Base-by-base conservation (phyloP, 2,797 vertebrate genomes). In the Pseudopleuronectes americanus region DNA sequence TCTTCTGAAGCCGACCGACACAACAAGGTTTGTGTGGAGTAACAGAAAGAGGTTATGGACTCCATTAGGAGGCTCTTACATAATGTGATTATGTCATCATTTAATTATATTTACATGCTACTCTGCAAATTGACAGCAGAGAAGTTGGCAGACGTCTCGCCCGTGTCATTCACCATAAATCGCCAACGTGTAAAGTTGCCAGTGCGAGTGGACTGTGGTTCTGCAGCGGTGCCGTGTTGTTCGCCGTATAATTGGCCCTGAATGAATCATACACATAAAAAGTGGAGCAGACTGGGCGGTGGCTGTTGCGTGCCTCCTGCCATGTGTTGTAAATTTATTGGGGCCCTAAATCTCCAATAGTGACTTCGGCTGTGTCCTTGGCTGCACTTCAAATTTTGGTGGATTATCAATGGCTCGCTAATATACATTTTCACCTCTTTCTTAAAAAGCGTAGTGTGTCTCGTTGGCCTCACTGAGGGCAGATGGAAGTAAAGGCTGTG, bases 31-130 rank as follows among this genome's bases (percentile, higher is more conserved):
- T 74, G 66, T 55, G 64, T 17, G 33, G 67, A 56, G 68, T 77
- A 57, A 59, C 26, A 55, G 57, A 84, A 60, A 67, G 73, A 62
- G 75, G 80, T 85, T 80, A 65, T 49, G 26, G 76, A 87, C 83
- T 87, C 85, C 85, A 91, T 91, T 87, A 89, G 77, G 77, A 64
- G 58, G 57, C 70, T 72, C 68, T 85, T 85, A 77, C 57, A 81
- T 87, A 84, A 90, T 89, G 80, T 67, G 63, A 66, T 88, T 80
- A 83, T 87, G 82, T 85, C 82, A 77, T 83, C 63, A 77, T 84
- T 86, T 88, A 82, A 91, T 91, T 78, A 89, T 81, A 84, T 85
- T 87, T 84, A 79, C 86, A 90, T 79, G 78, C 68, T 70, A 67
- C 84, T 86, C 84, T 73, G 70, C 53, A 74, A 83, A 85, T 74